These are phyloP conservation scores for Leptinotarsa peninsularis DNA, from an alignment of 2,888 invertebrate species.

Conservation along the genomic window DNA sequence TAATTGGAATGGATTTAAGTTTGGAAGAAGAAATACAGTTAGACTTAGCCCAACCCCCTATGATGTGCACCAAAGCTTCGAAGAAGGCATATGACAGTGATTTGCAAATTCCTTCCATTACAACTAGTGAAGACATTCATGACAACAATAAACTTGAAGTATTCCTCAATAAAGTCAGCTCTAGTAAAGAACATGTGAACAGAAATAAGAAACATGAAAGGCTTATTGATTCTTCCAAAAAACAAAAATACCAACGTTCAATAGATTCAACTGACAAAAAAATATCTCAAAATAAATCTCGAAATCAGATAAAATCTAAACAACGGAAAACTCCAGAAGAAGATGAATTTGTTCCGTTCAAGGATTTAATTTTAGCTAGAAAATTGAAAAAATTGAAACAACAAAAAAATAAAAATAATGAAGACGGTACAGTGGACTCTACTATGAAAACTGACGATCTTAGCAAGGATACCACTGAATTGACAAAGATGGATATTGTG, in stretches of 20 bases:
- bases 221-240: slow-evolving; percentile 32
- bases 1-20: slow-evolving; percentile 53
- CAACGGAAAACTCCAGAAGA: slow-evolving; percentile 31
- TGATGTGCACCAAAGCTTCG: slow-evolving; percentile 54
- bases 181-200: slow-evolving; percentile 37
- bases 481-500: slow-evolving; percentile 11
- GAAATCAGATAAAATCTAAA: slow-evolving; percentile 31
- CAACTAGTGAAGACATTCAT: slow-evolving; percentile 48
- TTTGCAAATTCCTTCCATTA: slow-evolving; percentile 51
- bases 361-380: slow-evolving; percentile 52
- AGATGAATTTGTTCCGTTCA: slow-evolving; percentile 53
- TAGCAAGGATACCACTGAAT: slow-evolving; percentile 25
- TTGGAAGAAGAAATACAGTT: slow-evolving; percentile 51
- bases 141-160: slow-evolving; percentile 34
- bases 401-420: slow-evolving; percentile 41
- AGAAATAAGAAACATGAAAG: slow-evolving; percentile 27
- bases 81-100: slow-evolving; percentile 56
- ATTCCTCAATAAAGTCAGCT: slow-evolving; percentile 41
- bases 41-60: slow-evolving; percentile 44
- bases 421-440: slow-evolving; percentile 43
- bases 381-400: slow-evolving; percentile 52
- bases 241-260: slow-evolving; percentile 24
- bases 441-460: slow-evolving; percentile 44
- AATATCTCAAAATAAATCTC: slow-evolving; percentile 23
- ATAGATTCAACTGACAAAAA: slow-evolving; percentile 32